Evolutionary conservation across 1,140 invertebrate genomes (phyloP).

Genomic region (Caenorhabditis remanei): DNA sequence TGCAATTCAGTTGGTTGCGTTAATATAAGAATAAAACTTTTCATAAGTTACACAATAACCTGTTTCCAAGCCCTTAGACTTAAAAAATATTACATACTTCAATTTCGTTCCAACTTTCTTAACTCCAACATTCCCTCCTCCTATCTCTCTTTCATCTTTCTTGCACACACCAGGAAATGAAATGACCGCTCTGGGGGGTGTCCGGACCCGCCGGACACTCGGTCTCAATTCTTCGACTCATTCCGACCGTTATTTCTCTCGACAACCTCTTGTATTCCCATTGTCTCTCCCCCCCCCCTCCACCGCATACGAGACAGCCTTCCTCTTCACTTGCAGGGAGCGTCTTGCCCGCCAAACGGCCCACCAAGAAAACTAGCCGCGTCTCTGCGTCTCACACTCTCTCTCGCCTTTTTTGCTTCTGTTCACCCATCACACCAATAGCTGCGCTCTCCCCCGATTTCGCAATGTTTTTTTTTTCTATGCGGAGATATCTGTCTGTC

Average conservation of each 20-base stretch:
- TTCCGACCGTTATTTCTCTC: not conserved
- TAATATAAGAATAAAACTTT: too few relatives aligned
- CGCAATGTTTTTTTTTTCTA: not conserved
- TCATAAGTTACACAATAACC: too few relatives aligned
- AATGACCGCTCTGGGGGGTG: not conserved
- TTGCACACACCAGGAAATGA: not conserved
- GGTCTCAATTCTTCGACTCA: conserved; percentile 1
- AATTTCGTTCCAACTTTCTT: too few relatives aligned
- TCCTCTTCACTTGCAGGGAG: conserved; percentile 14
- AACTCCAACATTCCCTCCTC: too few relatives aligned
- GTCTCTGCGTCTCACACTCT: conserved; percentile 13
- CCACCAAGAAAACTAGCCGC: not conserved
- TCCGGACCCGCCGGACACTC: conserved; percentile 22
- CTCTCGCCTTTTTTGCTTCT: not conserved
- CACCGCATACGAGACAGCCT: not conserved
- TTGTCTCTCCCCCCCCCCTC: not conserved
- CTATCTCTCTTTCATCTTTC: not conserved
- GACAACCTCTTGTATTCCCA: not conserved
- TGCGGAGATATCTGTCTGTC: too few relatives aligned
- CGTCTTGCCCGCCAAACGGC: not conserved
- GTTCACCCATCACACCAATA: conserved; percentile 18
- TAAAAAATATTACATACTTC: too few relatives aligned
- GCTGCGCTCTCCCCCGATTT: not conserved
- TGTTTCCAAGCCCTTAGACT: too few relatives aligned
- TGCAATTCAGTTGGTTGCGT: too few relatives aligned